phyloP scores from a whole-genome alignment of 2,888 invertebrate species.

The Hedychridium roseum region DNA sequence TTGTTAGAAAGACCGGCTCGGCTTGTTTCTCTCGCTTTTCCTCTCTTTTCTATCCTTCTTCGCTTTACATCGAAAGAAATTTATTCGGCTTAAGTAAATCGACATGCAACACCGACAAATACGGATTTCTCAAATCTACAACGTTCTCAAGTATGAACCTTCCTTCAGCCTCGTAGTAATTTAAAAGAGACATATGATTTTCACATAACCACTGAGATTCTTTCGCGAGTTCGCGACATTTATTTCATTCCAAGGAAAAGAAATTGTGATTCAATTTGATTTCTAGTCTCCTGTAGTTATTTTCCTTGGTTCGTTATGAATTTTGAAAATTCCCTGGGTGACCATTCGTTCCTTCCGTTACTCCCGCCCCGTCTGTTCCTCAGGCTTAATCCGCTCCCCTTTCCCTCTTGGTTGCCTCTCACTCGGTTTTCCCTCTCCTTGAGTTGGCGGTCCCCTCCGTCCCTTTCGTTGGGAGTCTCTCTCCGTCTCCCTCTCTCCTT shows the following conservation, averaged over 20 bases:
- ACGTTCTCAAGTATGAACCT: too few species aligned
- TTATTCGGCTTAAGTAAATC: too few species aligned
- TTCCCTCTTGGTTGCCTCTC: background rate
- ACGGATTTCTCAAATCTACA: too few species aligned
- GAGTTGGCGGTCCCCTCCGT: background rate
- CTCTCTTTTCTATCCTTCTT: background rate
- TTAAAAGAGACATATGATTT: too few species aligned
- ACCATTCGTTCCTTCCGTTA: background rate
- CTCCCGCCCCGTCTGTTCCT: background rate
- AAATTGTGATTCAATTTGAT: too few species aligned
- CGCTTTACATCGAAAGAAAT: too few species aligned
- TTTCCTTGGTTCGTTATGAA: background rate
- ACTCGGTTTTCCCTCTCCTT: background rate
- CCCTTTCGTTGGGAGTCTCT: background rate
- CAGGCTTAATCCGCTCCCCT: background rate
- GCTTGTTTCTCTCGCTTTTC: background rate
- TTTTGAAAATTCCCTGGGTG: background rate
- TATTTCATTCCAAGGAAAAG: too few species aligned
- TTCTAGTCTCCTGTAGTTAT: too few species aligned
- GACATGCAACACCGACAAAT: too few species aligned
- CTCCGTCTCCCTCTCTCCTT: background rate
- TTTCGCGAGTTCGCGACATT: too few species aligned
- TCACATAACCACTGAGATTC: too few species aligned
- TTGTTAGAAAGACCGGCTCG: slow-evolving; percentile 29
- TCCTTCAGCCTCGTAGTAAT: too few species aligned